Evolutionary conservation across 2,797 vertebrate genomes (phyloP).

Genomic region (Parambassis ranga): DNA sequence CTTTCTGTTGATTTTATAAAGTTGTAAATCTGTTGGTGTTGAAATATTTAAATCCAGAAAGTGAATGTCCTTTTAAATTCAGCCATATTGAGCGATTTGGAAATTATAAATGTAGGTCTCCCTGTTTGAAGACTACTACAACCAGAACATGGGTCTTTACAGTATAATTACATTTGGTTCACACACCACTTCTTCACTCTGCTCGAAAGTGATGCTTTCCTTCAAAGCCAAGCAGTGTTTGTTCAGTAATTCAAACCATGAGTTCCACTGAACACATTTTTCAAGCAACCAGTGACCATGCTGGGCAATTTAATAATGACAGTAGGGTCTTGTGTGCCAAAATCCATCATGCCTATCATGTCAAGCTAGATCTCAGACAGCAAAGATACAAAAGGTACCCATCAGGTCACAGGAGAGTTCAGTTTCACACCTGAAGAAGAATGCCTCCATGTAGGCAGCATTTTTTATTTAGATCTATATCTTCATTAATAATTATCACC

Average conservation of each 20-base stretch:
- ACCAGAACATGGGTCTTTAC: too few species aligned
- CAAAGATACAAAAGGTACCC: neutral
- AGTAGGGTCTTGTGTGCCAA: neutral
- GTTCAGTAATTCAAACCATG: neutral
- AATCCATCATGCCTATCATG: neutral
- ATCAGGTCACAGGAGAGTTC: neutral
- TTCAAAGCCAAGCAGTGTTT: neutral
- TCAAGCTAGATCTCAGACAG: neutral
- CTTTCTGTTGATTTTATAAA: too few species aligned
- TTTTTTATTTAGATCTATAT: neutral
- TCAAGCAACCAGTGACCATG: neutral
- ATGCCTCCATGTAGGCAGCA: neutral
- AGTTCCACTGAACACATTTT: neutral
- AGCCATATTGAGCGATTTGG: too few species aligned
- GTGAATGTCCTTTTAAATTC: too few species aligned
- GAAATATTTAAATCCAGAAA: too few species aligned
- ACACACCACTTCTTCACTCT: neutral
- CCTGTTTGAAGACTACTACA: too few species aligned
- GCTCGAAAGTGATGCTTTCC: neutral
- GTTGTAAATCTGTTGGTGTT: too few species aligned
- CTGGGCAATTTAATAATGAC: slow-evolving; percentile 10
- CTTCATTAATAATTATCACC: neutral
- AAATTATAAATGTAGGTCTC: too few species aligned
- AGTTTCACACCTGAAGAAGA: neutral
- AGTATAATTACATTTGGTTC: neutral